Evolutionary conservation across 2,888 invertebrate species (phyloP), one percentile per base, ranked within the genome.

Genomic region (Diploptera punctata): DNA sequence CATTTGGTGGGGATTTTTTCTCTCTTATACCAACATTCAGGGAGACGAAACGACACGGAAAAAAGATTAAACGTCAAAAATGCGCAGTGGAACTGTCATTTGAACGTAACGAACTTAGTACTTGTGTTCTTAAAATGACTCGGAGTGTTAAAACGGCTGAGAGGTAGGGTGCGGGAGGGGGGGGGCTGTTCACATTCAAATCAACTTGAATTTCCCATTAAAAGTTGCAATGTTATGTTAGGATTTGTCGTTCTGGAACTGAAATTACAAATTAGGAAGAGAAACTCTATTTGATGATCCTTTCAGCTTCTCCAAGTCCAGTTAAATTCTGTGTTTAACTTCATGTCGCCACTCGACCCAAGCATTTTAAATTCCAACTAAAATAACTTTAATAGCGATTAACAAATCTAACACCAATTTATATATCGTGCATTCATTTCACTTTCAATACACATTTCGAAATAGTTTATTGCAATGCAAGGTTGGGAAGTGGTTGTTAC

Each of bases 81-180:
- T 16, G 21, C n/a, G 47, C 5, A 21, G 38, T 71, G 71, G 62
- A 38, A 10, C 18, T 61, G 71, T 52, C 71, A 52, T 43, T 54
- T 65, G 24, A 31, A 49, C 29, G 24, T 67, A 71, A 71, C 67
- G 67, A 71, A 71, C 54, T 71, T 67, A 71, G 33, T 67, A 71
- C 52, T 67, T 68, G 67, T 70, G 71, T 67, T 71, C 71, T 71
- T 71, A 68, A 71, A 71, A 60, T 67, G 54, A 54, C 24, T 54
- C 65, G 47, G 47, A 65, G 44, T 65, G 47, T 44, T 44, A 65
- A 60, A 62, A 26, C 4, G 26, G 19, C 24, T 43, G 65, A 65
- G 65, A 4, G 19, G 24, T n/a, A 16, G n/a, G 31, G 29, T 26
- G 26, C 44, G 29, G 43, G 4, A 33, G 9, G 18, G 19, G 19